Evolutionary conservation across 2,797 vertebrate species (phyloP), one percentile per base, ranked within the genome.

Genomic region (Lithobates pipiens): DNA sequence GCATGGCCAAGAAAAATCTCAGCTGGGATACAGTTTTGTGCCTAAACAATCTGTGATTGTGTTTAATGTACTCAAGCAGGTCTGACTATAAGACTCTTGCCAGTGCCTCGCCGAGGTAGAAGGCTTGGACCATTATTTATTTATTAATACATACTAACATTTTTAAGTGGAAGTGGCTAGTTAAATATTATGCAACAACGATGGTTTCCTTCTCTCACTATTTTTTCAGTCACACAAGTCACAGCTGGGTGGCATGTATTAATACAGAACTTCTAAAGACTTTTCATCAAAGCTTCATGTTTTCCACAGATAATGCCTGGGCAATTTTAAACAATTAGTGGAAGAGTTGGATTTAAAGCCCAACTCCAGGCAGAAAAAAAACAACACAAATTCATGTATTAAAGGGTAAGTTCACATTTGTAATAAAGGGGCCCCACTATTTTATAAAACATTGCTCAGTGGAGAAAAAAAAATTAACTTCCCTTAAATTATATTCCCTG

Each of bases 51-150:
- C 92, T 94, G 92, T 87, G 91, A 91, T 95, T 94, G 91, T 95
- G 94, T 96, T 97, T 96, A 96, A 96, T 96, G 96, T 92, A 94
- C 92, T 95, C 93, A 89, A 94, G 94, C 93, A 92, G 89, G 95
- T 92, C 93, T 94, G 92, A 94, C 94, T 95, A 93, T 91, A 91
- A 93, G 91, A 93, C 92, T 91, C 89, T 32, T 94, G 95, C 95
- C 95, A 96, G 94, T 96, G 95, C 96, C 92, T 90, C 88, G 92
- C 80, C 89, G 91, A 91, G 82, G 89, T 9, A 89, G 79, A 44
- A 80, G 77, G 89, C 89, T 90, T 77, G 25, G 86, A 29, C 18
- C 74, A 10, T 25, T 71, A 74, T 80, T 73, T 11, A 80, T 74
- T 76, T 76, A 67, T 42, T 69, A 46, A 70, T 50, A n/a, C 23